phyloP scores from a whole-genome alignment of 2,888 invertebrate genomes.

The Eledona agricola region DNA sequence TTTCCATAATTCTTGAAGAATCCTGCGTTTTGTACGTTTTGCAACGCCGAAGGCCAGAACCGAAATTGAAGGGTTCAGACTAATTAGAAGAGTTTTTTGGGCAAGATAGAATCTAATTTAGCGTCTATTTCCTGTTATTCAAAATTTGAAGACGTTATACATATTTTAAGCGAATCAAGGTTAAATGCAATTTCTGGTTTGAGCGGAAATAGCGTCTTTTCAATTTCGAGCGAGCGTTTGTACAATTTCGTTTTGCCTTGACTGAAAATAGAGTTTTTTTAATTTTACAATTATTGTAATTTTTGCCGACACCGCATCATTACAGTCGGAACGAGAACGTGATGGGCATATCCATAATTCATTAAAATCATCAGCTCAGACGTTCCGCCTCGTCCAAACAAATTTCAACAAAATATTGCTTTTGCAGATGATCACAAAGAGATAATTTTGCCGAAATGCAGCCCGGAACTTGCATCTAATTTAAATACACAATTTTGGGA shows the following conservation, averaged over 20 bases:
- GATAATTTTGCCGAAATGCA: slow-evolving; percentile 21
- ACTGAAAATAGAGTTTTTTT: too few species aligned
- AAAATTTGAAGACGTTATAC: slow-evolving; percentile 3
- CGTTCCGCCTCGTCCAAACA: slow-evolving; percentile 6
- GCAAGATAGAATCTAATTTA: too few species aligned
- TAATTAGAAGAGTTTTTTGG: too few species aligned
- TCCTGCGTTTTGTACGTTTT: slow-evolving; percentile 11
- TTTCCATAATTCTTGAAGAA: slow-evolving; percentile 11
- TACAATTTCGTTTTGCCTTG: too few species aligned
- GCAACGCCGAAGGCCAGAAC: slow-evolving; percentile 1
- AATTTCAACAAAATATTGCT: slow-evolving; percentile 7
- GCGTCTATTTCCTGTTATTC: too few species aligned
- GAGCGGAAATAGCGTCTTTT: slow-evolving; percentile 11
- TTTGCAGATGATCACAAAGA: slow-evolving; percentile 1
- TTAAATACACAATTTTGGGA: slow-evolving; percentile 19
- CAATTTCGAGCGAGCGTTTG: too few species aligned
- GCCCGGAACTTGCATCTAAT: slow-evolving; percentile 29
- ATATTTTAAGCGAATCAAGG: slow-evolving; percentile 6
- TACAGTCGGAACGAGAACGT: too few species aligned
- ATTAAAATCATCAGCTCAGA: slow-evolving; percentile 16
- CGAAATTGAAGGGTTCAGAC: too few species aligned
- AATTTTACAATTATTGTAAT: neutral
- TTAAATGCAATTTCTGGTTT: slow-evolving; percentile 8
- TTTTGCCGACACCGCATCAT: too few species aligned
- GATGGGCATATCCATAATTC: slow-evolving; percentile 22